A percentile compares a stretch with the other conserved stretches of the same genome.
phyloP scores from a whole-genome alignment of 37 sponge, comb jelly and placozoan genomes.

The Chondrosia reniformis region DNA sequence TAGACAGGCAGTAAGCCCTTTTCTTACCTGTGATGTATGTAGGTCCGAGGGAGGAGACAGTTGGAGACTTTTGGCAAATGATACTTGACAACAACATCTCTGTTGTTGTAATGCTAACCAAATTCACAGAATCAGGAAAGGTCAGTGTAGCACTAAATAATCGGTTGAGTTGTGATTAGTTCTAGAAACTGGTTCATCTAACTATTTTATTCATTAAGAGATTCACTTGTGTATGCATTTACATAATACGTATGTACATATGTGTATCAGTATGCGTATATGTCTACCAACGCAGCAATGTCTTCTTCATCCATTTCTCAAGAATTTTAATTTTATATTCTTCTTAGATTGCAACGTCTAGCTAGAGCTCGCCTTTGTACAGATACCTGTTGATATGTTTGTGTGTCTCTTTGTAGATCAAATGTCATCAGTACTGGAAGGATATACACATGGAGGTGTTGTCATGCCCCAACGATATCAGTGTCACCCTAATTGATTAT shows the following conservation, averaged over 20 bases:
- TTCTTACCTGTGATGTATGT: neutral
- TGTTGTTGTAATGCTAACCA: conserved; percentile 12
- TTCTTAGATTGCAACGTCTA: too few relatives aligned
- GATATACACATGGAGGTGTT: neutral
- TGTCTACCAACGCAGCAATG: neutral
- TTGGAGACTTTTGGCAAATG: conserved; percentile 19
- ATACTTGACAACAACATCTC: neutral
- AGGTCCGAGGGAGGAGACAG: conserved; percentile 9
- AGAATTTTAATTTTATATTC: too few relatives aligned
- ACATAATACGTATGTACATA: neutral
- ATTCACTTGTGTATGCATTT: neutral
- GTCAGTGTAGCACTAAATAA: neutral
- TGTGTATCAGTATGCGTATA: neutral
- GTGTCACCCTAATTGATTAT: conserved; percentile 1
- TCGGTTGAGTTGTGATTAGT: neutral
- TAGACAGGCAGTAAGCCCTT: neutral
- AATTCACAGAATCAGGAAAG: conserved; percentile 11
- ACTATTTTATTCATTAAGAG: neutral
- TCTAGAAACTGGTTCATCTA: neutral
- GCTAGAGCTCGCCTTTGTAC: too few relatives aligned
- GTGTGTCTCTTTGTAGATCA: neutral
- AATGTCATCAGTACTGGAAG: conserved; percentile 23
- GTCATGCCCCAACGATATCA: neutral
- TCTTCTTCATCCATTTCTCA: neutral
- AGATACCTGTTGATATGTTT: neutral